Conservation (phyloP, 2,113 vertebrate genomes). For the Crotalus tigris region DNA sequence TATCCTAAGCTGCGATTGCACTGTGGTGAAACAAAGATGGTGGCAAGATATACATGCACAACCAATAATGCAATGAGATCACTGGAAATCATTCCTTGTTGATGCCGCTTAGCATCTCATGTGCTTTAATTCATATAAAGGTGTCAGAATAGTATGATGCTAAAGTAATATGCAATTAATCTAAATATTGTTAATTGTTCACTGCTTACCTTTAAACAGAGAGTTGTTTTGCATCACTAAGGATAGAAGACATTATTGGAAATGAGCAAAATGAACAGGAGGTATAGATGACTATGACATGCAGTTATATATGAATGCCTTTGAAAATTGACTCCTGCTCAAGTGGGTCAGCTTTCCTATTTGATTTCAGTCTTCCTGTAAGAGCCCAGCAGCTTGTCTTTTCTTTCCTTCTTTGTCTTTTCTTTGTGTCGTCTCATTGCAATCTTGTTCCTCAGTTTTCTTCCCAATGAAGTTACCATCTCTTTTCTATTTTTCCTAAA, state of each 20-base stretch:
- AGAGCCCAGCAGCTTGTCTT: background rate
- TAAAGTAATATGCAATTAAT: slow-evolving; percentile 36
- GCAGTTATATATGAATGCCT: background rate
- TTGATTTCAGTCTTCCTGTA: background rate
- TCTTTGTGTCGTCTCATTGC: background rate
- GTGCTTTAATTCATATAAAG: slow-evolving; percentile 27
- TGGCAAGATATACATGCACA: background rate
- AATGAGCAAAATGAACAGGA: background rate
- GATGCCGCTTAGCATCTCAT: background rate
- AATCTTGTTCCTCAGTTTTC: background rate
- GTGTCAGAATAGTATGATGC: slow-evolving; percentile 59
- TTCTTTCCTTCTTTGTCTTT: background rate
- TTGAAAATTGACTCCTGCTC: background rate
- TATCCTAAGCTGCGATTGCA: background rate
- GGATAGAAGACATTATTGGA: background rate
- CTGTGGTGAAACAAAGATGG: background rate
- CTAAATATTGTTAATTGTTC: slow-evolving; percentile 38
- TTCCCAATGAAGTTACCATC: background rate
- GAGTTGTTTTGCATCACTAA: background rate
- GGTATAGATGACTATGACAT: background rate
- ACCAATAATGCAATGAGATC: background rate
- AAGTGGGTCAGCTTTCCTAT: background rate
- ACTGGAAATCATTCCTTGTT: background rate
- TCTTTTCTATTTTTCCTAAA: background rate
- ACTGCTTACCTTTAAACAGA: background rate